Percentiles rank a stretch among this genome's conserved stretches.
Conservation (phyloP, 2,797 vertebrate genomes). For the Sciurus carolinensis region DNA sequence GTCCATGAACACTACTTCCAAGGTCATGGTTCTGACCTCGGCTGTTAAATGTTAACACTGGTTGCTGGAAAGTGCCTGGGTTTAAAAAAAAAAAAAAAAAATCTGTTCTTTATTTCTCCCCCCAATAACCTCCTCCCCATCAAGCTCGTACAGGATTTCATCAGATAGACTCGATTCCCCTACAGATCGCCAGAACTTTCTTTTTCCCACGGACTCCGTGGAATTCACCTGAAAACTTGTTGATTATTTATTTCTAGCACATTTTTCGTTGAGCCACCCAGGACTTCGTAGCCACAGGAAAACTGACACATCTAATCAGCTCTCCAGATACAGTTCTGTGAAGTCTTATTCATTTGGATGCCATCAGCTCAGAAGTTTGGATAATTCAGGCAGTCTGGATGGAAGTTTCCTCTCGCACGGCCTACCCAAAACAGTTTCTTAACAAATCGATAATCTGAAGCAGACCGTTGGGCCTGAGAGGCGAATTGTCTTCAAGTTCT, state of each 20-base stretch:
- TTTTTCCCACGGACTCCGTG: neutral
- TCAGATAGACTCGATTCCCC: neutral
- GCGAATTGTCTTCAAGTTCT: conserved; percentile 54
- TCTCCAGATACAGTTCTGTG: conserved; percentile 21
- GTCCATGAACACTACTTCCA: conserved; percentile 74
- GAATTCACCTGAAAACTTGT: conserved; percentile 73
- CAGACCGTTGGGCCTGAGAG: conserved; percentile 55
- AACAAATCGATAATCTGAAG: conserved; percentile 76
- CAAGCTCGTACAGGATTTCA: conserved; percentile 51
- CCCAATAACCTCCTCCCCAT: conserved; percentile 40
- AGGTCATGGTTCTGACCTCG: conserved; percentile 75
- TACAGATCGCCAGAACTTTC: neutral
- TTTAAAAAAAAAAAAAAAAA: conserved; percentile 71
- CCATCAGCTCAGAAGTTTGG: conserved; percentile 64
- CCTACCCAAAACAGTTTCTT: conserved; percentile 50
- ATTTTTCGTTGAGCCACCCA: conserved; percentile 59
- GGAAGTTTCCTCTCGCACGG: conserved; percentile 56
- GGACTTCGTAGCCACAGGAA: conserved; percentile 42
- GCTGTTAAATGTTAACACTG: conserved; percentile 79
- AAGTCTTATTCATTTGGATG: conserved; percentile 71
- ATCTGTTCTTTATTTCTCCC: neutral
- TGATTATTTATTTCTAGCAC: conserved; percentile 5
- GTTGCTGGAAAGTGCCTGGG: conserved; percentile 68
- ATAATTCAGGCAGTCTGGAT: conserved; percentile 83
- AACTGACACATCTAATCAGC: conserved; percentile 76